Base-by-base conservation (phyloP, 2,888 invertebrate genomes). In the Mesoligia furuncula region DNA sequence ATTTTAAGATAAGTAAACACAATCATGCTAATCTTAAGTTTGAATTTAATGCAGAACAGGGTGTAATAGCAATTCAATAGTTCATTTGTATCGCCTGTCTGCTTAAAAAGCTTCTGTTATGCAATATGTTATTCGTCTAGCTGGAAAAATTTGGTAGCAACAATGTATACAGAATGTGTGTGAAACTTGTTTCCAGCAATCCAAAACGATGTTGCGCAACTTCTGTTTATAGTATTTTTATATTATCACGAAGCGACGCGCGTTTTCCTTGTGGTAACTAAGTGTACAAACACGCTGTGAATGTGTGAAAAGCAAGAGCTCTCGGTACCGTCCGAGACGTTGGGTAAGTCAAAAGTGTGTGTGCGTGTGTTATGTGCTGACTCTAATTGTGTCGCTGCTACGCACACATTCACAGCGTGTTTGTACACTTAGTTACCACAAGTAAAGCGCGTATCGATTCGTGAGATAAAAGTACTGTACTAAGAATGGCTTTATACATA, bases 1-100 rank as follows among this genome's bases (percentile, higher is more conserved):
- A 73, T 75, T 42, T 66, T 79, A 80, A 66, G 31, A 57, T 59
- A 36, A 54, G 39, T 27, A 48, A 77, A 42, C 17, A 67, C 2
- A 15, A 15, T 42, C 0, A 77, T 69, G 24, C 9, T 73, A 51
- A 15, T 42, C 61, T 31, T 61, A 61, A 48, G 57, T 17, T 39
- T 27, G 11, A 31, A 45, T 36, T 78, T 42, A 54, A n/a, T 71
- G 36, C 24, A 42, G 9, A 61, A 72, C 20, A 31, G 27, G 24
- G 31, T 31, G 17, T 24, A 24, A 27, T 27, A 66, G 6, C n/a
- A 76, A 36, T 36, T 36, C 6, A 6, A 67, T 45, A 61, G 8
- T 75, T 48, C 1, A 66, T 45, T 51, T 78, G 2, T 54, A 42
- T 54, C 15, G 24, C 20, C 2, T n/a, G 17, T 0, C 11, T 54